These are phyloP conservation scores for Homarus americanus DNA, from an alignment of 1,140 invertebrate genomes.

Conservation along the genomic window DNA sequence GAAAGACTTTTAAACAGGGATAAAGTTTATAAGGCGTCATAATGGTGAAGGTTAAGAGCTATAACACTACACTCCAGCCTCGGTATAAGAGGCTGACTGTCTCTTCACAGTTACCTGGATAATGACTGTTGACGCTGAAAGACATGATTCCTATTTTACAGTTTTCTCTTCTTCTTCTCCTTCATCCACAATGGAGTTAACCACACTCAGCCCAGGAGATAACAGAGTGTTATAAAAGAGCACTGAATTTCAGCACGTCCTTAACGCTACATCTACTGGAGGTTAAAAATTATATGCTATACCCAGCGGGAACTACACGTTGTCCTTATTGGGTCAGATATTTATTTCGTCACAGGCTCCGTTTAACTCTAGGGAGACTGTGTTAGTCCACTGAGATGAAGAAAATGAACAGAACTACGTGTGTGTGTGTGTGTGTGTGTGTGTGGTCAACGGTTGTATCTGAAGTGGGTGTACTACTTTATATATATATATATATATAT, in stretches of 20 bases:
- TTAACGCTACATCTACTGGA: background rate
- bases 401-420: too few relatives aligned
- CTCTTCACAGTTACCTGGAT: background rate
- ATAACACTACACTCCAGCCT: conserved; percentile 1
- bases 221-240: background rate
- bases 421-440: too few relatives aligned
- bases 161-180: background rate
- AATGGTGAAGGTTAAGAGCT: background rate
- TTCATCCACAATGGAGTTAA: background rate
- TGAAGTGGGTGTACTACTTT: background rate
- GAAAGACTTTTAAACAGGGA: background rate
- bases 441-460: background rate
- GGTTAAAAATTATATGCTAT: background rate
- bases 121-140: conserved; percentile 1
- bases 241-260: background rate
- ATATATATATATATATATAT: background rate
- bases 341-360: too few relatives aligned
- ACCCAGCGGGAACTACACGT: too few relatives aligned
- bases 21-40: conserved; percentile 9
- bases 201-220: background rate
- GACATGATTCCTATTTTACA: conserved; percentile 26
- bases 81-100: background rate
- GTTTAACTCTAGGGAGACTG: too few relatives aligned
- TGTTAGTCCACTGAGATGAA: too few relatives aligned
- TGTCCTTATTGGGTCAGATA: too few relatives aligned